phyloP scores from a whole-genome alignment of 2,888 invertebrate genomes.

The Tenthredo distinguenda region DNA sequence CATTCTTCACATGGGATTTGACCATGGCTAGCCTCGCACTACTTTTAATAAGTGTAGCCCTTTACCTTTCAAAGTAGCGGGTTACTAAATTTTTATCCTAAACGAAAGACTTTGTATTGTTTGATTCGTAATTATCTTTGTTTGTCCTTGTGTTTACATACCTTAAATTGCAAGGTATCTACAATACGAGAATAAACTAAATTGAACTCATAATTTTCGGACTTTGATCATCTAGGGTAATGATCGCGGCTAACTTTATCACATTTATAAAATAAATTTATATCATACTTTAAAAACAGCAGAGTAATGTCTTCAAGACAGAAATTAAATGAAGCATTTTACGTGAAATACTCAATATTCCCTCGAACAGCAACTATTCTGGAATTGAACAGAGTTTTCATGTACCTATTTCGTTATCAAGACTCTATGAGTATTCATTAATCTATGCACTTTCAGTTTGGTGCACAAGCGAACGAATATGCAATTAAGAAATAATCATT shows the following conservation, averaged over 20 bases:
- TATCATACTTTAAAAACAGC: neutral
- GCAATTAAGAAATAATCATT: neutral
- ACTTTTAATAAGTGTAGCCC: slow-evolving; percentile 38
- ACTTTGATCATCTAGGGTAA: slow-evolving; percentile 2
- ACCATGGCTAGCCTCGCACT: slow-evolving; percentile 61
- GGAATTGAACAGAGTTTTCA: neutral
- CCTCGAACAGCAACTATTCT: neutral
- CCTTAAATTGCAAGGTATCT: neutral
- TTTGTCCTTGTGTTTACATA: neutral
- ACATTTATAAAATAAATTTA: slow-evolving; percentile 11
- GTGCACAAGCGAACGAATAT: neutral
- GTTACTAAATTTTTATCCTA: slow-evolving; percentile 42
- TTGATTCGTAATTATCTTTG: neutral
- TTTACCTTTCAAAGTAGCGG: slow-evolving; percentile 17
- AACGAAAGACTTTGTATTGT: neutral
- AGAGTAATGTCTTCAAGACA: neutral
- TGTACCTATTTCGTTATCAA: neutral
- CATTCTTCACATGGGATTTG: slow-evolving; percentile 59
- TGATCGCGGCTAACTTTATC: slow-evolving; percentile 11
- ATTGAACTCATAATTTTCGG: neutral
- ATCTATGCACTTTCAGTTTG: neutral
- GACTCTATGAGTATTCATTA: neutral
- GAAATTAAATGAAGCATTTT: neutral
- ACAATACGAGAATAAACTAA: neutral
- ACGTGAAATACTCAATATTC: neutral